Percentiles rank a stretch among this genome's conserved stretches.
These are phyloP conservation scores for Galerucella nymphaeae DNA, from an alignment of 2,888 invertebrate species.

Conservation along the genomic window DNA sequence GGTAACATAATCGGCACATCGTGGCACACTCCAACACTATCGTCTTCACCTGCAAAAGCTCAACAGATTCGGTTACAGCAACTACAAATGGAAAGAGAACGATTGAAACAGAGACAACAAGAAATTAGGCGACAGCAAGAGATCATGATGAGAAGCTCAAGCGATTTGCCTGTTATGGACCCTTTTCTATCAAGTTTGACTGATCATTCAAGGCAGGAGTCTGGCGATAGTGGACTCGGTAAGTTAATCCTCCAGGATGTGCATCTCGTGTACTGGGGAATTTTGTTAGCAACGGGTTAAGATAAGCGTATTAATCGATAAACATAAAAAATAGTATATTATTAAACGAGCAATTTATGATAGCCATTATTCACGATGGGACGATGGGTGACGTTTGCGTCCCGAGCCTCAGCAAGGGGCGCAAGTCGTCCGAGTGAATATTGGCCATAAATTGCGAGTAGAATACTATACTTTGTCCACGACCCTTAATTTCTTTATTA, in stretches of 20 bases:
- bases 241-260: slow-evolving; percentile 40
- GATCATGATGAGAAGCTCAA: slow-evolving; percentile 76
- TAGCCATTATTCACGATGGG: too few relatives aligned
- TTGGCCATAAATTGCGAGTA: too few relatives aligned
- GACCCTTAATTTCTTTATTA: too few relatives aligned
- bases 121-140: slow-evolving; percentile 90
- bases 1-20: slow-evolving; percentile 48
- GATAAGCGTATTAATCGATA: too few relatives aligned
- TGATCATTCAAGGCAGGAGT: slow-evolving; percentile 94
- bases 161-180: slow-evolving; percentile 77
- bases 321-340: too few relatives aligned
- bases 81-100: slow-evolving; percentile 88
- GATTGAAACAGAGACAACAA: slow-evolving; percentile 88
- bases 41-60: slow-evolving; percentile 74
- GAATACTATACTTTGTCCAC: too few relatives aligned
- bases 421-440: too few relatives aligned
- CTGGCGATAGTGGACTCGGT: slow-evolving; percentile 93
- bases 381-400: too few relatives aligned
- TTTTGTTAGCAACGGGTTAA: too few relatives aligned
- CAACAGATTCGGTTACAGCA: slow-evolving; percentile 85
- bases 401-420: too few relatives aligned
- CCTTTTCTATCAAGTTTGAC: slow-evolving; percentile 84
- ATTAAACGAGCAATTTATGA: too few relatives aligned
- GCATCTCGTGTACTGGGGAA: too few relatives aligned
- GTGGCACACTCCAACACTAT: slow-evolving; percentile 64